A percentile compares a stretch with the other conserved stretches of the same genome.
Evolutionary conservation across 2,888 invertebrate genomes (phyloP).

Genomic region (Heliconius aoede): DNA sequence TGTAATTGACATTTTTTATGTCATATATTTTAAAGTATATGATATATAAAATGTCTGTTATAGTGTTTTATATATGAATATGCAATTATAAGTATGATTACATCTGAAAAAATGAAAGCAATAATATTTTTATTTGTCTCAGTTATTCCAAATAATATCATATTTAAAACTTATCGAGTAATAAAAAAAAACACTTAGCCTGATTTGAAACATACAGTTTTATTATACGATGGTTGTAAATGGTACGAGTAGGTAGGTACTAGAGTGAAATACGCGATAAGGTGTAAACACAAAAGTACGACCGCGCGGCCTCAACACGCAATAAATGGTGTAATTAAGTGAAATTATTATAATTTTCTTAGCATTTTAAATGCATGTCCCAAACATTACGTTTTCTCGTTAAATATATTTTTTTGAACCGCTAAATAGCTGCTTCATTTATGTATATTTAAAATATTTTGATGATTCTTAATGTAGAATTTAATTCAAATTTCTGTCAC

Average conservation of each 20-base stretch:
- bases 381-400: constrained; percentile 67
- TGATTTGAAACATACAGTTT: constrained; percentile 23
- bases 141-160: constrained; percentile 4
- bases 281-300: constrained; percentile 65
- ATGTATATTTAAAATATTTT: constrained; percentile 41
- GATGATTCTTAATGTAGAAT: constrained; percentile 35
- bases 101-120: constrained; percentile 8
- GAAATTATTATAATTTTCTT: constrained; percentile 81
- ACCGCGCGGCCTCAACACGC: constrained; percentile 65
- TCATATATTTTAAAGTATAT: background rate
- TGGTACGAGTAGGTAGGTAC: constrained; percentile 23
- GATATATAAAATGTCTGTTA: too few relatives aligned
- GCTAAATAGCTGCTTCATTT: constrained; percentile 52
- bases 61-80: background rate
- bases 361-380: constrained; percentile 76
- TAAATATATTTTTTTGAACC: constrained; percentile 59
- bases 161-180: background rate
- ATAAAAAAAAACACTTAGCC: constrained; percentile 6
- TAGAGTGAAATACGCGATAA: constrained; percentile 54
- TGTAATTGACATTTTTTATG: background rate
- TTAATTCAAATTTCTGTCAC: constrained; percentile 27
- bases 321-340: constrained; percentile 82
- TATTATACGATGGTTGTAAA: constrained; percentile 28
- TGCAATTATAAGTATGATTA: background rate
- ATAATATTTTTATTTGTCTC: constrained; percentile 8